Evolutionary conservation across 2,797 vertebrate genomes (phyloP).

Genomic region (Pipistrellus pipistrellus): DNA sequence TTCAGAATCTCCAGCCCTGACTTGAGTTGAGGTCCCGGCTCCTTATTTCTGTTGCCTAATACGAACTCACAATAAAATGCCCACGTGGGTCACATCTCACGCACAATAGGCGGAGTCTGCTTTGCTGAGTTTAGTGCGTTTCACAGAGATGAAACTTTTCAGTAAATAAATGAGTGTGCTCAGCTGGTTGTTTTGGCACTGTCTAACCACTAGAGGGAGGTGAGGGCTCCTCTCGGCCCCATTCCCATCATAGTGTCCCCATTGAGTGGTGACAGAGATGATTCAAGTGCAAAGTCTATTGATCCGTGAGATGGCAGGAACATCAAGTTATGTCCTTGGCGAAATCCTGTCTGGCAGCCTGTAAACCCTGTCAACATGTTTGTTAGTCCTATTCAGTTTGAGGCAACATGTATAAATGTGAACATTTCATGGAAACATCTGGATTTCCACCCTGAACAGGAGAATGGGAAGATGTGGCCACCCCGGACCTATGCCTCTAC

Average conservation of each 20-base stretch:
- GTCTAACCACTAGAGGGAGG: slow-evolving; percentile 42
- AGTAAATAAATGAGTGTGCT: neutral
- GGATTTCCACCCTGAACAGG: neutral
- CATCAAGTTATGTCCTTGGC: neutral
- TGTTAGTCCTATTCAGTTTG: neutral
- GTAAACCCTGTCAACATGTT: neutral
- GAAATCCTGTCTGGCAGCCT: neutral
- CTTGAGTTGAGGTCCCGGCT: neutral
- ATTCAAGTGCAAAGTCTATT: neutral
- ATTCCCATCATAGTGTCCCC: no score
- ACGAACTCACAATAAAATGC: neutral
- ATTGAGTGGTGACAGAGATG: neutral
- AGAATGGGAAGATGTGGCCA: neutral
- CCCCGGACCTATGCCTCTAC: rapidly evolving
- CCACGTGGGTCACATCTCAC: neutral
- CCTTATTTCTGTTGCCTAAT: neutral
- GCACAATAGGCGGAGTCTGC: neutral
- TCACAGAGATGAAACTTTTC: neutral
- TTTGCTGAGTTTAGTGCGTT: neutral
- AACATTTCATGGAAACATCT: slow-evolving; percentile 11
- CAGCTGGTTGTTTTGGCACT: neutral
- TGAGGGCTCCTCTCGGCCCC: neutral
- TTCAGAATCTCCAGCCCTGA: neutral
- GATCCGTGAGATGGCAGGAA: neutral
- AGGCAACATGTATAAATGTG: neutral